phyloP scores from a whole-genome alignment of 2,797 vertebrate genomes.

The Centroberyx gerrardi region DNA sequence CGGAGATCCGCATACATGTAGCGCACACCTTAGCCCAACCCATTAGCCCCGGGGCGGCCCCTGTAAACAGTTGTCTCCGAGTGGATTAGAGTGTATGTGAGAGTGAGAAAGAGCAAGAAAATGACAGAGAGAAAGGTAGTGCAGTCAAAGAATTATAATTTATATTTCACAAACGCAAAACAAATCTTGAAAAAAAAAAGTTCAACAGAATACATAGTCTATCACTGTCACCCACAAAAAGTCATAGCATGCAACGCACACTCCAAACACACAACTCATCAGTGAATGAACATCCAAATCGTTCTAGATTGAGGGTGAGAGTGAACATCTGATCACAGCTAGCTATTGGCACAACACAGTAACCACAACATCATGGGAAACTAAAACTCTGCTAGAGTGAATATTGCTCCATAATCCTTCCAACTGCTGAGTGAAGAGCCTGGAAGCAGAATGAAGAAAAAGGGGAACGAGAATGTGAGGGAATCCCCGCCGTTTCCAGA shows the following conservation, averaged over 20 bases:
- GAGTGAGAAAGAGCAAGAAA: background rate
- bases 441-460: constrained; percentile 23
- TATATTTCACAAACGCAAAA: background rate
- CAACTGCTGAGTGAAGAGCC: background rate
- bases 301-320: constrained; percentile 19
- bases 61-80: constrained; percentile 25
- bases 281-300: background rate
- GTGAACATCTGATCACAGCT: constrained; percentile 36
- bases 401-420: background rate
- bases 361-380: constrained; percentile 37
- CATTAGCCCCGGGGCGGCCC: constrained; percentile 27
- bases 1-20: constrained; percentile 8
- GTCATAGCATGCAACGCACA: background rate
- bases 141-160: background rate
- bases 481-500: constrained; percentile 58
- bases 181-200: too few species aligned
- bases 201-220: background rate
- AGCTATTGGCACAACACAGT: constrained; percentile 23
- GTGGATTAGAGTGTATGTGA: background rate
- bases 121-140: background rate
- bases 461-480: constrained; percentile 32
- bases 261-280: constrained; percentile 9
- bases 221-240: background rate
- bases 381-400: constrained; percentile 31
- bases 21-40: constrained; percentile 22